Percentiles rank a stretch among this genome's conserved stretches.
Evolutionary conservation across 2,888 invertebrate species (phyloP).

Genomic region (Tipula confusa): DNA sequence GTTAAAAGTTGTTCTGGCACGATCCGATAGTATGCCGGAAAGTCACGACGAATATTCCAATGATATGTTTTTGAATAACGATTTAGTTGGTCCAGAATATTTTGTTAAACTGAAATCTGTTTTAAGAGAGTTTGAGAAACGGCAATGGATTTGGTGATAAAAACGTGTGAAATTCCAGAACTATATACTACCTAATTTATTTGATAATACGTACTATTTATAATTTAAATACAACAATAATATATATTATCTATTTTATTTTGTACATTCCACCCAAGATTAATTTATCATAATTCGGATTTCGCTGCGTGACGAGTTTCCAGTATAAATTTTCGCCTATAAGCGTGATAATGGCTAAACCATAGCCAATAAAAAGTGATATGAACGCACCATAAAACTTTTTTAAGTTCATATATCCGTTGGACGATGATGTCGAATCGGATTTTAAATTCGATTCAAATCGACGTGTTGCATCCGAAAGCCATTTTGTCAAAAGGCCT

Average conservation of each 20-base stretch:
- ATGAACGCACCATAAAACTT: conserved; percentile 75
- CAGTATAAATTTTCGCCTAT: conserved; percentile 64
- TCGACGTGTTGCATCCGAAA: conserved; percentile 65
- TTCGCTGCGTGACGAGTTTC: conserved; percentile 58
- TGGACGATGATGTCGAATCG: conserved; percentile 61
- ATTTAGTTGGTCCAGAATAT: conserved; percentile 45
- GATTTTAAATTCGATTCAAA: conserved; percentile 54
- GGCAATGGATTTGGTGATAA: conserved; percentile 43
- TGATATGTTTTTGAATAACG: conserved; percentile 45
- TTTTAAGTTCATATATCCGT: conserved; percentile 59
- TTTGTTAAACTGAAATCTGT: conserved; percentile 45
- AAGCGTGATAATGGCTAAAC: conserved; percentile 55
- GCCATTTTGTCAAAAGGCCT: conserved; percentile 74
- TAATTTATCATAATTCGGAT: conserved; percentile 68
- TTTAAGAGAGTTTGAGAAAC: conserved; percentile 43
- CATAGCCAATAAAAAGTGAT: conserved; percentile 66
- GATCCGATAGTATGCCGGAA: conserved; percentile 50
- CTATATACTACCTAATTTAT: conserved; percentile 14
- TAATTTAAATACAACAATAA: background rate
- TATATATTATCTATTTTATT: background rate
- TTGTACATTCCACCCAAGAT: conserved; percentile 40
- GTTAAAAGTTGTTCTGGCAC: conserved; percentile 52
- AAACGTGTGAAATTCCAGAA: background rate
- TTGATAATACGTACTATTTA: background rate
- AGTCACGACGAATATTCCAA: conserved; percentile 49